A percentile compares a stretch with the other conserved stretches of the same genome.
These are phyloP conservation scores for Sus cebifrons DNA, from an alignment of 2,797 vertebrate genomes.

Conservation along the genomic window DNA sequence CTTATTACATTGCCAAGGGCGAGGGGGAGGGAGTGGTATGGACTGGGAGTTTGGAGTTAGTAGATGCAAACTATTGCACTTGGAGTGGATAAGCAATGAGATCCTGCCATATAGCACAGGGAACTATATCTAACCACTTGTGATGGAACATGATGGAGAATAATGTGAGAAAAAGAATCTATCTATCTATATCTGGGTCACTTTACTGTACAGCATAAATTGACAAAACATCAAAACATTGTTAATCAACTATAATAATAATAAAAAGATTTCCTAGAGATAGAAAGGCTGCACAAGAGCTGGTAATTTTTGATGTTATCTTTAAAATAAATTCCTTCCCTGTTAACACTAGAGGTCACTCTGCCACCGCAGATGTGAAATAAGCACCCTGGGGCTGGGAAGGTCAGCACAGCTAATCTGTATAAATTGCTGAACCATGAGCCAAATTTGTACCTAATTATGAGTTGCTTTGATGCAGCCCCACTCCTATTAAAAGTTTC, in stretches of 20 bases:
- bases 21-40: too few species aligned
- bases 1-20: not conserved
- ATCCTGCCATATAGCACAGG: too few species aligned
- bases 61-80: too few species aligned
- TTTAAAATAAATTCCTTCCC: slow-evolving; percentile 34
- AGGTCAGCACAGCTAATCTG: slow-evolving; percentile 88
- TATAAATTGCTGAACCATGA: slow-evolving; percentile 83
- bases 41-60: too few species aligned
- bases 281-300: not conserved
- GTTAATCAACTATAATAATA: too few species aligned
- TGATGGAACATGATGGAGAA: too few species aligned
- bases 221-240: too few species aligned
- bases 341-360: slow-evolving; percentile 91
- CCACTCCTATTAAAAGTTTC: slow-evolving; percentile 46
- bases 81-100: too few species aligned
- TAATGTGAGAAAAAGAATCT: too few species aligned
- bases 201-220: too few species aligned
- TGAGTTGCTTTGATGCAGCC: slow-evolving; percentile 83
- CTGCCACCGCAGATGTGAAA: slow-evolving; percentile 85
- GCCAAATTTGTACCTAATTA: slow-evolving; percentile 88
- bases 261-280: not conserved
- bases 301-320: not conserved
- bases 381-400: not conserved
- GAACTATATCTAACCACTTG: too few species aligned
- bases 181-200: too few species aligned